Evolutionary conservation across 2,888 invertebrate species (phyloP), one percentile per base, ranked within the genome.

Genomic region (Xestoiulus laeticollis): DNA sequence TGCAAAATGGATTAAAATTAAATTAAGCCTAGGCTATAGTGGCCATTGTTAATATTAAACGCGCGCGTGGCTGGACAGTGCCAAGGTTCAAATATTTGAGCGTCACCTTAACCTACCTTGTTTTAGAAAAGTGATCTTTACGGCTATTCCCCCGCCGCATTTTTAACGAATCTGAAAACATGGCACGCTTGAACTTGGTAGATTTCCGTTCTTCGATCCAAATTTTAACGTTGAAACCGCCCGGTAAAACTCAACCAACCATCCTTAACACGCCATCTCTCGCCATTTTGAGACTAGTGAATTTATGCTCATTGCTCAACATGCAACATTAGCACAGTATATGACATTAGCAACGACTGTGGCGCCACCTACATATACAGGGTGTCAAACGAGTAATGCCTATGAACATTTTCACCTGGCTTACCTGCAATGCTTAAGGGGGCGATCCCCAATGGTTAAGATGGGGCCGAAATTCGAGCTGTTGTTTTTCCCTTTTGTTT

Each of bases 151-250:
- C 78, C 16, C 78, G 78, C 16, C 78, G 78, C 78, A 78, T 78
- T 32, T 78, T 78, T 78, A 78, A 14, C 78, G 78, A 4, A 78
- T 78, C 78, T 78, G 78, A 78, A 78, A 78, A 78, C 78, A 78
- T 78, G 30, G 78, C 78, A 78, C 78, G 14, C 30, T 26, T 30
- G 30, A 78, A 78, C 14, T 30, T 14, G 4, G 30, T 14, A 30
- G 4, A 59, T 59, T 68, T 32, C 78, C 30, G 30, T 14, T 78
- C 30, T 4, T 30, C 30, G 4, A 78, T 16, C 16, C 78, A 30
- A 32, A 78, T 30, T 48, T 26, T 30, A 78, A 78, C 78, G 78
- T 30, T 30, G 30, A 78, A 78, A 26, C 10, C 2, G 14, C 30
- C 78, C 30, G 78, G 30, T 16, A 32, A 78, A 32, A 26, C 26